Conservation (phyloP, 2,113 vertebrate genomes). For the Macroglossus sobrinus region DNA sequence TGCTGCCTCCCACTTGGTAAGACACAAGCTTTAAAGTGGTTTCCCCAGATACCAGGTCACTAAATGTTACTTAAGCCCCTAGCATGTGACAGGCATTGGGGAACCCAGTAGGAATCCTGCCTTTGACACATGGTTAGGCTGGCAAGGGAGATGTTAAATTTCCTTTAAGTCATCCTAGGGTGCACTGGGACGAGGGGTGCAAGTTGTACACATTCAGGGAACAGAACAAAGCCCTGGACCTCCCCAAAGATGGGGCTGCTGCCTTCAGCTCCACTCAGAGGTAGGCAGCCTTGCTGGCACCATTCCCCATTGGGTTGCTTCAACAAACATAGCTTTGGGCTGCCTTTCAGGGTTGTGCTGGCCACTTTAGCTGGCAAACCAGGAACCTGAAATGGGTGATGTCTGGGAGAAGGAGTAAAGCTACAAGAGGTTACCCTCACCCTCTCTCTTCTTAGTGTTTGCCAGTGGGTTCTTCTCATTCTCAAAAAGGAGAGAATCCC, state of each 20-base stretch:
- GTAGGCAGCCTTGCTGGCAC: neutral
- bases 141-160: neutral
- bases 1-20: neutral
- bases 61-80: conserved; percentile 2
- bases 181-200: neutral
- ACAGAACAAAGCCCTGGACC: neutral
- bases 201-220: neutral
- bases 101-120: neutral
- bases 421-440: neutral
- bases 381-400: neutral
- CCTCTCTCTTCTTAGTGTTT: neutral
- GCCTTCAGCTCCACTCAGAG: neutral
- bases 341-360: neutral
- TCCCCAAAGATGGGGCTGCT: neutral
- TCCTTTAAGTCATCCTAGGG: neutral
- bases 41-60: neutral
- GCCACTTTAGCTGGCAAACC: neutral
- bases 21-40: conserved; percentile 29
- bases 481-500: neutral
- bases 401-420: neutral
- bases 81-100: neutral
- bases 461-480: neutral
- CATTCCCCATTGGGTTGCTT: neutral
- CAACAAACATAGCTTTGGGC: neutral
- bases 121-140: neutral